Percentiles rank a stretch among this genome's conserved stretches.
phyloP scores from a whole-genome alignment of 1,140 invertebrate species.

The Papilio polyxenes region DNA sequence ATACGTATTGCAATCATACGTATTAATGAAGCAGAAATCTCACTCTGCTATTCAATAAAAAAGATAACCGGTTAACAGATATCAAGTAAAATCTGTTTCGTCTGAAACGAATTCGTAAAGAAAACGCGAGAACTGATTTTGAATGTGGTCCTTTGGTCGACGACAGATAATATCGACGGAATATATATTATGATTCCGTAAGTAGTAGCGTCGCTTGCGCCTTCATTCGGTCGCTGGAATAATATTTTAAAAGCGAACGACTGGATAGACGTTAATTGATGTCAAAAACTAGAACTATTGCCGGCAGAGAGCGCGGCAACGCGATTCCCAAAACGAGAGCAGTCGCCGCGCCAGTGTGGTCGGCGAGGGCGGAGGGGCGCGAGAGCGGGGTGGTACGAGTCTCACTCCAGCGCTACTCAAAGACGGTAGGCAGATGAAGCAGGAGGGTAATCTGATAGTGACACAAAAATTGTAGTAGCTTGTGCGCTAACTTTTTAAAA shows the following conservation, averaged over 20 bases:
- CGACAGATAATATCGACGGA: conserved; percentile 6
- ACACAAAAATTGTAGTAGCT: background rate
- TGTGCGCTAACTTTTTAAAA: no score
- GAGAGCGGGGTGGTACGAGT: background rate
- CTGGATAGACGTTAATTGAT: conserved; percentile 7
- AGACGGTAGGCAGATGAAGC: background rate
- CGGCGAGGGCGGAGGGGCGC: background rate
- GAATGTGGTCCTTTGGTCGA: background rate
- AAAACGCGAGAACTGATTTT: background rate
- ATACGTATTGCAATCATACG: background rate
- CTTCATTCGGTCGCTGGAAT: background rate
- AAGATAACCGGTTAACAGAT: background rate
- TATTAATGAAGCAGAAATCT: background rate
- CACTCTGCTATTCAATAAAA: background rate
- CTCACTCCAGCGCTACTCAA: background rate
- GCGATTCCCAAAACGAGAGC: background rate
- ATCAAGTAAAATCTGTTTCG: conserved; percentile 8
- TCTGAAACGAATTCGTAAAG: background rate
- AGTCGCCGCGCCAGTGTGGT: background rate
- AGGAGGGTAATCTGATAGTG: background rate
- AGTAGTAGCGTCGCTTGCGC: background rate
- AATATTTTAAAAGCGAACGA: background rate
- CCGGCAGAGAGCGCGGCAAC: background rate
- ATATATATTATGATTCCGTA: conserved; percentile 3
- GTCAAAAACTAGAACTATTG: background rate